These are phyloP conservation scores for Alligator sinensis DNA, from an alignment of 2,113 vertebrate species.

Conservation along the genomic window DNA sequence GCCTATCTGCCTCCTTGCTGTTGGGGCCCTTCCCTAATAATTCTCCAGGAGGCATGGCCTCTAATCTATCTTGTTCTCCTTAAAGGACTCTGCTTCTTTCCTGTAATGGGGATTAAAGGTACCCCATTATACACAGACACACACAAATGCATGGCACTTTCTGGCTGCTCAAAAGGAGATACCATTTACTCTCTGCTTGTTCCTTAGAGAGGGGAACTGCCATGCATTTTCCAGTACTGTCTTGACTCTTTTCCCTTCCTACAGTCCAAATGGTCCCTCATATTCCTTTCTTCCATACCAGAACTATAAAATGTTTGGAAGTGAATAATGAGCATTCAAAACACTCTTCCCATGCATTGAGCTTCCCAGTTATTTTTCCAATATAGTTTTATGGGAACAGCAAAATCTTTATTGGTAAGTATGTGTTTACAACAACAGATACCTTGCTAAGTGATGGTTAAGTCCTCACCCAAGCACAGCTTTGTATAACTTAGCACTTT, in stretches of 20 bases:
- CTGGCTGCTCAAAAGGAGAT: background rate
- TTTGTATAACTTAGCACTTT: background rate
- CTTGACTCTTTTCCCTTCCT: background rate
- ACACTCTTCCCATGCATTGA: background rate
- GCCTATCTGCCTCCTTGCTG: too few relatives aligned
- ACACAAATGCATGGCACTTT: background rate
- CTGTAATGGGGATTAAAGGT: too few relatives aligned
- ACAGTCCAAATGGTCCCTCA: background rate
- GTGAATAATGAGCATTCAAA: background rate
- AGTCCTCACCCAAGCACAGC: background rate
- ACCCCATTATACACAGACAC: too few relatives aligned
- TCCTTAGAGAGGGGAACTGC: background rate
- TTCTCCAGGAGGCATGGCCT: too few relatives aligned
- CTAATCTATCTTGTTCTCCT: too few relatives aligned
- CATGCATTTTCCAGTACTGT: background rate
- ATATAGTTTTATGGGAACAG: background rate
- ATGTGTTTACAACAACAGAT: background rate
- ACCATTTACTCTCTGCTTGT: background rate
- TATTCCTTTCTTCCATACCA: background rate
- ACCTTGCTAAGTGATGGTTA: background rate
- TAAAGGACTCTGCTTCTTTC: too few relatives aligned
- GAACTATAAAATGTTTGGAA: background rate
- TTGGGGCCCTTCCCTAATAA: too few relatives aligned
- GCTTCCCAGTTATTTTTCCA: constrained; percentile 20
- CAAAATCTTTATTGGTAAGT: too few relatives aligned